Conservation (phyloP, 2,113 vertebrate genomes). For the Amia ocellicauda region DNA sequence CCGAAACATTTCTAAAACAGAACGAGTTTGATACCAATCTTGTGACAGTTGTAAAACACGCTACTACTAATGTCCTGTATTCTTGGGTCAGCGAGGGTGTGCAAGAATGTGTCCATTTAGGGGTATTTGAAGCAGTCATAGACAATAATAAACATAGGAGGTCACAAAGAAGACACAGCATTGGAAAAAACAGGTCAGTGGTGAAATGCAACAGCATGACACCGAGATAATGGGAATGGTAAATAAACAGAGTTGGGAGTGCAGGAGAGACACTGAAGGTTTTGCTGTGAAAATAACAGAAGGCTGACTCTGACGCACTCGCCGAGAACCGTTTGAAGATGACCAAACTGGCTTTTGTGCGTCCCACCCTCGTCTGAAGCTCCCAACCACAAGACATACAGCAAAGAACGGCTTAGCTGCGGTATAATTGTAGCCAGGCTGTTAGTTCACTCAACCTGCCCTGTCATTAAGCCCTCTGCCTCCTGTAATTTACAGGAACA, state of each 20-base stretch:
- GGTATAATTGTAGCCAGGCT: neutral
- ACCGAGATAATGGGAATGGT: neutral
- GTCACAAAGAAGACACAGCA: too few relatives aligned
- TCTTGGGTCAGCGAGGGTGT: too few relatives aligned
- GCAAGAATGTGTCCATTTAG: too few relatives aligned
- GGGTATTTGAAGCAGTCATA: too few relatives aligned
- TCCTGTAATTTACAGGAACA: neutral
- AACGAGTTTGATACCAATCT: too few relatives aligned
- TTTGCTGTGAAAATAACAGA: conserved; percentile 41
- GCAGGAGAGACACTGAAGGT: conserved; percentile 52
- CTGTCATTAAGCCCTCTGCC: neutral
- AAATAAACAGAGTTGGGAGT: neutral
- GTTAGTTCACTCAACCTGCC: neutral
- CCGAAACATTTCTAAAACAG: too few relatives aligned
- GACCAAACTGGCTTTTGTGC: conserved; percentile 6
- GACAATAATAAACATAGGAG: too few relatives aligned
- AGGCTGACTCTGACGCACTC: conserved; percentile 38
- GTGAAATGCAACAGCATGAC: neutral
- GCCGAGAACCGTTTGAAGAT: conserved; percentile 17
- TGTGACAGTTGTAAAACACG: too few relatives aligned
- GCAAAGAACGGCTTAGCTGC: neutral
- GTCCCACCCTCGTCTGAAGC: conserved; percentile 14
- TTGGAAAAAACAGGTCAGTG: too few relatives aligned
- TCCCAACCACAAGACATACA: conserved; percentile 1
- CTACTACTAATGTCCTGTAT: too few relatives aligned